These are phyloP conservation scores for Melitaea cinxia DNA, from an alignment of 1,140 invertebrate genomes.

Conservation along the genomic window DNA sequence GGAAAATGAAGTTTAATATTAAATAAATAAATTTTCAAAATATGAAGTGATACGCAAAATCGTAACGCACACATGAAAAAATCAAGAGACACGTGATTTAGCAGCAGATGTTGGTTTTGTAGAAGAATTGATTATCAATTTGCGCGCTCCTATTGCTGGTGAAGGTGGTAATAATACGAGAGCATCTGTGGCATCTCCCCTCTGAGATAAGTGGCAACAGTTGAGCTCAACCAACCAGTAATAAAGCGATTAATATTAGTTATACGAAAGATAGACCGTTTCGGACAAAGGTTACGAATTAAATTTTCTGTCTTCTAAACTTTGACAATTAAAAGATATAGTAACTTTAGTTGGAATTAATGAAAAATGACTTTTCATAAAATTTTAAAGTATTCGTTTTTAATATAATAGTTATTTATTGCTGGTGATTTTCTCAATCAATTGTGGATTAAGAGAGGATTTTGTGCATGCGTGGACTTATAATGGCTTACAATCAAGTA, in stretches of 20 bases:
- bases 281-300: conserved; percentile 2
- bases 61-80: not conserved
- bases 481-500: not conserved
- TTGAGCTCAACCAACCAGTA: conserved; percentile 29
- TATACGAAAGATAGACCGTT: conserved; percentile 7
- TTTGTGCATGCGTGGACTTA: not conserved
- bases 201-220: conserved; percentile 35
- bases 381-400: not conserved
- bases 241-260: conserved; percentile 31
- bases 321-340: not conserved
- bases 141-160: conserved; percentile 42
- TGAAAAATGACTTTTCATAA: not conserved
- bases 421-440: not conserved
- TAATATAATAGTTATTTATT: not conserved
- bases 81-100: not conserved
- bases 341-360: too few species aligned
- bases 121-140: conserved; percentile 59
- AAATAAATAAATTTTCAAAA: not conserved
- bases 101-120: conserved; percentile 1
- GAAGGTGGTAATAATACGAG: conserved; percentile 56
- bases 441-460: not conserved
- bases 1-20: not conserved
- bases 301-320: not conserved
- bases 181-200: conserved; percentile 62
- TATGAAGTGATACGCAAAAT: not conserved